Percentiles rank a stretch among this genome's conserved stretches.
These are phyloP conservation scores for Aphodius granarius DNA, from an alignment of 2,888 invertebrate genomes.

Conservation along the genomic window DNA sequence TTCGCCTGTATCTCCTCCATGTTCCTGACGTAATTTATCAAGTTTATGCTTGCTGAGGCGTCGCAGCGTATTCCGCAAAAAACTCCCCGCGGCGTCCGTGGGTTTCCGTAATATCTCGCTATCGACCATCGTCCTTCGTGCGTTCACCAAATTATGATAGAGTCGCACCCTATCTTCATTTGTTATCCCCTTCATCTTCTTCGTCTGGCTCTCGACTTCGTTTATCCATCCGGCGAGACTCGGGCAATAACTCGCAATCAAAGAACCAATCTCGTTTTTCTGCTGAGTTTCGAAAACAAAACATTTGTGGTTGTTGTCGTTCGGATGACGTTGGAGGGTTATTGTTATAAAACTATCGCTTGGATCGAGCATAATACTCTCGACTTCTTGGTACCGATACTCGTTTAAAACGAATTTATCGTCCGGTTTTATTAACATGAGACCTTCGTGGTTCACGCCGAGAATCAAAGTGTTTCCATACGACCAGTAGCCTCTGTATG, in stretches of 20 bases:
- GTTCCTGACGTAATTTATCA: constrained; percentile 73
- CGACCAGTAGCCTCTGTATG: constrained; percentile 92
- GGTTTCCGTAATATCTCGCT: constrained; percentile 81
- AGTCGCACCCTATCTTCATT: constrained; percentile 86
- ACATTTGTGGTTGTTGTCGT: constrained; percentile 75
- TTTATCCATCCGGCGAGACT: constrained; percentile 80
- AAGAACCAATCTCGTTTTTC: constrained; percentile 88
- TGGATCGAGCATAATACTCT: constrained; percentile 87
- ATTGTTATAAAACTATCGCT: constrained; percentile 92
- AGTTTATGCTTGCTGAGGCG: constrained; percentile 82
- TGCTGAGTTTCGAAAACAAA: constrained; percentile 91
- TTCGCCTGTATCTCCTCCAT: constrained; percentile 73
- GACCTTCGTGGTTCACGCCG: constrained; percentile 88
- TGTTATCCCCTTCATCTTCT: constrained; percentile 69
- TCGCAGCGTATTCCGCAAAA: constrained; percentile 84
- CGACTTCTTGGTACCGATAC: constrained; percentile 87
- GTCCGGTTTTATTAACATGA: constrained; percentile 87
- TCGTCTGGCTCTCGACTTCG: constrained; percentile 69
- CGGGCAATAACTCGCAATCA: constrained; percentile 91
- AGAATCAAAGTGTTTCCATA: constrained; percentile 76
- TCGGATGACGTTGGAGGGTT: constrained; percentile 73
- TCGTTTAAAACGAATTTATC: constrained; percentile 92
- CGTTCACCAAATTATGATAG: constrained; percentile 84
- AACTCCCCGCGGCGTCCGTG: constrained; percentile 80
- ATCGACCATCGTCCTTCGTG: constrained; percentile 81